A percentile compares a stretch with the other conserved stretches of the same genome.
Conservation (phyloP, 2,888 invertebrate genomes). For the Eupithecia tripunctaria region DNA sequence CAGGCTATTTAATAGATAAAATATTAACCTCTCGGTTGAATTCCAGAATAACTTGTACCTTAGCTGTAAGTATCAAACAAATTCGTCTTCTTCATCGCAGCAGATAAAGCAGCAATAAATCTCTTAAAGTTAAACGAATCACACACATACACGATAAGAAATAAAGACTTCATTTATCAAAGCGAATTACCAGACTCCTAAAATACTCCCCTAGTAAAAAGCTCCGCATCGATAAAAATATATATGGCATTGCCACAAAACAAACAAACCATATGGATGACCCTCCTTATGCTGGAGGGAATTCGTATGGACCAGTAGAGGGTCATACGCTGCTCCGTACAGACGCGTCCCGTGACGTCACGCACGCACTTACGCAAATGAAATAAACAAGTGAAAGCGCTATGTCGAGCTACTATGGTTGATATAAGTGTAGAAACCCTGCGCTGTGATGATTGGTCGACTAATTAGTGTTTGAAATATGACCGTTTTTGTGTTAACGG, state of each 20-base stretch:
- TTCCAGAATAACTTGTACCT: not conserved
- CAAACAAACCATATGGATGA: constrained; percentile 49
- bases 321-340: constrained; percentile 50
- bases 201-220: constrained; percentile 39
- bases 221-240: constrained; percentile 47
- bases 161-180: constrained; percentile 14
- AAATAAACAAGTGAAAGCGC: constrained; percentile 28
- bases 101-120: constrained; percentile 4
- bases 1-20: too few relatives aligned
- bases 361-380: constrained; percentile 7
- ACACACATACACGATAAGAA: constrained; percentile 13
- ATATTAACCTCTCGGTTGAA: too few relatives aligned
- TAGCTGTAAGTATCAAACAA: not conserved
- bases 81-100: not conserved
- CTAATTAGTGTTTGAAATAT: constrained; percentile 49
- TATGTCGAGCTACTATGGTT: constrained; percentile 1
- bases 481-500: constrained; percentile 53
- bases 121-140: not conserved
- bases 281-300: constrained; percentile 45
- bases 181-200: not conserved
- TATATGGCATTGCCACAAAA: constrained; percentile 47
- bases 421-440: not conserved
- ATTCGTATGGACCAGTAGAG: constrained; percentile 48
- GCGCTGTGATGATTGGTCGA: constrained; percentile 38
- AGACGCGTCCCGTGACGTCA: constrained; percentile 53